Conservation (phyloP, 2,797 vertebrate genomes). For the Acanthurus tractus region DNA sequence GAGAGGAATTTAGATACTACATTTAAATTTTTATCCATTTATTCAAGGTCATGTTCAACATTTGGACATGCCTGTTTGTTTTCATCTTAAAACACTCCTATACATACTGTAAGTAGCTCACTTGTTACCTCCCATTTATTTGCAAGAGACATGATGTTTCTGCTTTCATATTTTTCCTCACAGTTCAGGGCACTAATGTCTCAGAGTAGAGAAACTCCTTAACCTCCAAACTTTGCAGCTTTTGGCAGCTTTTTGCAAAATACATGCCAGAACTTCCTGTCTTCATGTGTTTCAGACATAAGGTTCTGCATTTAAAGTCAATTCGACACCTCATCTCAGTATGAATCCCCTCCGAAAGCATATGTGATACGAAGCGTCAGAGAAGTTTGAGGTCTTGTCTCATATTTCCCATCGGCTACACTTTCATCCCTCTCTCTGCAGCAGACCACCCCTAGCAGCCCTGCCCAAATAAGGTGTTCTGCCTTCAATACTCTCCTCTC, state of each 20-base stretch:
- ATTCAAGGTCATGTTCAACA: constrained; percentile 11
- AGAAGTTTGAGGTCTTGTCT: constrained; percentile 83
- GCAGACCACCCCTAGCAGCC: constrained; percentile 81
- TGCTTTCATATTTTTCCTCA: constrained; percentile 11
- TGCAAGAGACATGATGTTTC: neutral
- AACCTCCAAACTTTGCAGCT: constrained; percentile 70
- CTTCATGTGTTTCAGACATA: constrained; percentile 72
- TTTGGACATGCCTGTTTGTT: neutral
- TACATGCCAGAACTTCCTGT: constrained; percentile 64
- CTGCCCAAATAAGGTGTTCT: constrained; percentile 82
- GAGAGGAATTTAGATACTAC: neutral
- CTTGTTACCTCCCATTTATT: constrained; percentile 18
- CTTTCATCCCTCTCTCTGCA: constrained; percentile 81
- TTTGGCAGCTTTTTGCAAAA: constrained; percentile 68
- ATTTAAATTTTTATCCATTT: neutral
- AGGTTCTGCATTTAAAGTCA: constrained; percentile 82
- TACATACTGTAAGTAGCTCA: too few species aligned
- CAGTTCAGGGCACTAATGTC: constrained; percentile 36
- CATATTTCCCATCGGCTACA: constrained; percentile 83
- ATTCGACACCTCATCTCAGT: constrained; percentile 82
- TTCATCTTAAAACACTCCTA: constrained; percentile 5
- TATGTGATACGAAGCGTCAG: constrained; percentile 74
- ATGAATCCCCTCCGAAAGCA: constrained; percentile 76
- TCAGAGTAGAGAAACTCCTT: constrained; percentile 45
- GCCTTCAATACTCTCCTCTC: constrained; percentile 74